A percentile compares a stretch with the other conserved stretches of the same genome.
Evolutionary conservation across 2,113 vertebrate species (phyloP).

Genomic region (Guaruba guarouba): DNA sequence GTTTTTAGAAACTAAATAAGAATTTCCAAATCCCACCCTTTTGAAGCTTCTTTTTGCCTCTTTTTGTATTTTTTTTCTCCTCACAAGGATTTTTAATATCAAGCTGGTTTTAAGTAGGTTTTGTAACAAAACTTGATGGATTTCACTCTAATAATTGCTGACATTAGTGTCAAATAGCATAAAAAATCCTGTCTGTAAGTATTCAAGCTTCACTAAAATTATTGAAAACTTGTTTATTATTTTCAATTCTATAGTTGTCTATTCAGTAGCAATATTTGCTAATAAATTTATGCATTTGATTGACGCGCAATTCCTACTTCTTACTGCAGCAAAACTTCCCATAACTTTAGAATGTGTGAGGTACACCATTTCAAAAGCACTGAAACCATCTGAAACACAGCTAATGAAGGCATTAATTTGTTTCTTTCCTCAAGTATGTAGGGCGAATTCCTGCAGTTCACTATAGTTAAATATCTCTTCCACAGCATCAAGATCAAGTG

Average conservation of each 20-base stretch:
- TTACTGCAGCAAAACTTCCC: background rate
- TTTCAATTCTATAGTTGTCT: background rate
- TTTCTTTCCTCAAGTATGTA: background rate
- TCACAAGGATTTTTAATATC: background rate
- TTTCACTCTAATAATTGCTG: background rate
- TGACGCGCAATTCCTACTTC: background rate
- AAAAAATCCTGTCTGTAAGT: background rate
- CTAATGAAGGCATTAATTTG: background rate
- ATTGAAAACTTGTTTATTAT: background rate
- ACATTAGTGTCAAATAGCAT: background rate
- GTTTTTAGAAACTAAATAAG: background rate
- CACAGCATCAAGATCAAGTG: background rate
- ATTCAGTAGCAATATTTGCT: background rate
- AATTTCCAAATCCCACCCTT: background rate
- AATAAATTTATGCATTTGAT: background rate
- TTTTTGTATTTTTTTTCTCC: background rate
- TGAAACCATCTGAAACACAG: background rate
- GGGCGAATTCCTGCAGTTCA: background rate
- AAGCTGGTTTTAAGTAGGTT: background rate
- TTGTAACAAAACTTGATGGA: background rate
- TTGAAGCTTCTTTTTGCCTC: background rate
- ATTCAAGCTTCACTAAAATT: background rate
- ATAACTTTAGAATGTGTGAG: background rate
- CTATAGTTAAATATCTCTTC: background rate
- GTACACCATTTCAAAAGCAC: background rate